A percentile compares a stretch with the other conserved stretches of the same genome.
Evolutionary conservation across 2,888 invertebrate species (phyloP).

Genomic region (Taphrorychus bicolor): DNA sequence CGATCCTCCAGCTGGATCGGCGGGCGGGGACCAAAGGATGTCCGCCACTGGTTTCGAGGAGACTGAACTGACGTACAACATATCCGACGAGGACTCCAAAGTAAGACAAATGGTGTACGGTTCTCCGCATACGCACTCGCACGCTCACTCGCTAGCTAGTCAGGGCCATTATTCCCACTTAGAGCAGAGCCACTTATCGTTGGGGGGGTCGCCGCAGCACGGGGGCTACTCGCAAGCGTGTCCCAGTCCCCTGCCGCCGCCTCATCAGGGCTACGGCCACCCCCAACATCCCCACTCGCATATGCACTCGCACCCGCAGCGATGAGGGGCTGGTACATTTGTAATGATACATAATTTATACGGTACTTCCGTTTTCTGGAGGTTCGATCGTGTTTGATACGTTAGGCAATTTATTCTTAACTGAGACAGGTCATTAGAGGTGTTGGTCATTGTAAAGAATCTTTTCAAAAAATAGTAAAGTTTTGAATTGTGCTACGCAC

Average conservation of each 20-base stretch:
- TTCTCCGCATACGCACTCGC: conserved; percentile 70
- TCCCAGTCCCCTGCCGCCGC: conserved; percentile 76
- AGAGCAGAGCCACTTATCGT: conserved; percentile 58
- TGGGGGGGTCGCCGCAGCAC: conserved; percentile 60
- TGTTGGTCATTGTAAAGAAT: too few relatives aligned
- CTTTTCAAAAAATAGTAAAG: too few relatives aligned
- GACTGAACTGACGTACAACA: conserved; percentile 96
- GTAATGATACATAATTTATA: neutral
- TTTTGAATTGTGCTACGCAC: too few relatives aligned
- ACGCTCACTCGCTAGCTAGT: conserved; percentile 65
- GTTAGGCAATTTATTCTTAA: too few relatives aligned
- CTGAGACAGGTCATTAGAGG: too few relatives aligned
- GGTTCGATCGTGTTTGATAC: neutral
- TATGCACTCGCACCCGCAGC: conserved; percentile 80
- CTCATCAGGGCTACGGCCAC: conserved; percentile 66
- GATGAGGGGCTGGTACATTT: conserved; percentile 62
- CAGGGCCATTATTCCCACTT: conserved; percentile 58
- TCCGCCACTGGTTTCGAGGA: conserved; percentile 98
- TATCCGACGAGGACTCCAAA: conserved; percentile 95
- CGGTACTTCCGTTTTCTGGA: neutral
- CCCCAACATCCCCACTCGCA: conserved; percentile 76
- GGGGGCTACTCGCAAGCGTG: conserved; percentile 71
- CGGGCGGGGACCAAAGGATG: conserved; percentile 90
- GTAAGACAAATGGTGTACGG: conserved; percentile 94
- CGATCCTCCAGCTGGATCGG: conserved; percentile 74